Base-by-base conservation (phyloP, 2,888 invertebrate genomes). In the Dolichopus griseipennis region DNA sequence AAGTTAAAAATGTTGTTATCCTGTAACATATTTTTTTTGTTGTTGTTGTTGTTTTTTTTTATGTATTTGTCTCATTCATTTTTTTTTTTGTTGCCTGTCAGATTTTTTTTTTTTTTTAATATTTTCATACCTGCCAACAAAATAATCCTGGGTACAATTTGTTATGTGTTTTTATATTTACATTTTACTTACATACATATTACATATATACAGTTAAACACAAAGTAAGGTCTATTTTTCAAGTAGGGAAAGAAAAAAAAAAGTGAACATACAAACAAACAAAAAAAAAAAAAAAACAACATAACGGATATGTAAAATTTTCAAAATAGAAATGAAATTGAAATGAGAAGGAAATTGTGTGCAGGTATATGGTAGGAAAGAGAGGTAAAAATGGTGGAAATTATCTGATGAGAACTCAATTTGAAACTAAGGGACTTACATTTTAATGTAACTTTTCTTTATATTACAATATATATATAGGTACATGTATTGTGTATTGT, bases 1-100 rank as follows among this genome's bases (percentile, higher is more conserved):
- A 37, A 37, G 37, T 37, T 34, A 20, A 64, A 37, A 64, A 64
- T 64, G n/a, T 64, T 64, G 33, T 64, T 64, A 34, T 64, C 64
- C 64, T 37, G 12, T 37, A n/a, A 27, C 63, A 18, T 27, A 18
- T 52, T 15, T 18, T 12, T 52, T 52, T 52, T 52, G 10, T 52
- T 52, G 15, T 52, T 18, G 7, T 43, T n/a, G 9, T 52, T n/a
- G 8, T 41, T 41, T 41, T 41, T 41, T 15, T 41, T 41, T 41
- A 12, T 41, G 1, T 12, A 41, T 12, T 27, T 12, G 9, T 41
- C 15, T 41, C 15, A 41, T 41, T 41, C 12, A 37, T 37, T 52
- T 52, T 52, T 6, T 43, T 43, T 43, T 12, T 43, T 43, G 7
- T 43, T 52, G n/a, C 15, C 15, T 52, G 9, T n/a, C 15, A 52